Base-by-base conservation (phyloP, 2,888 invertebrate species). In the Phyllotreta striolata region DNA sequence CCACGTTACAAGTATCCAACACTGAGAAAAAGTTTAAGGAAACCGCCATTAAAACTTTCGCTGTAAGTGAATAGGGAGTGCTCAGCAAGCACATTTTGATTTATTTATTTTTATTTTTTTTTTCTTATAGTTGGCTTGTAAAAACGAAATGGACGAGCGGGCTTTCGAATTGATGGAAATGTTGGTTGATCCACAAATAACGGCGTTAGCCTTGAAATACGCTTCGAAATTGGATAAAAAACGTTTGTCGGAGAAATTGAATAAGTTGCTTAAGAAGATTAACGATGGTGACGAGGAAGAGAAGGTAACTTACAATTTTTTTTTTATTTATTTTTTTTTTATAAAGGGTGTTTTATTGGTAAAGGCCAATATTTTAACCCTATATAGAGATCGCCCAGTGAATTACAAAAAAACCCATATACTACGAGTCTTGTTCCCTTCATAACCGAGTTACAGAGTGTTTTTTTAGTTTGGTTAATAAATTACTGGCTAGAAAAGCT, bases 171-270 rank as follows among this genome's bases (percentile, higher is more conserved):
- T 96, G 12, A 91, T 95, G 80, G 90, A 92, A 76, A 84, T 95
- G 72, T 86, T 96, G 75, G 88, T 89, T 14, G 91, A 91, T 74
- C 88, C 89, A 1, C 89, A 91, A 47, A 84, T 95, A 0, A 81
- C 96, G 40, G 91, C 91, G 67, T 83, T 95, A 40, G 95, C 95
- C 0, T 89, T 93, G n/a, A 94, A 93, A 78, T 97, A 96, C 81
- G 93, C 96, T 0, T 88, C 89, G 0, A 89, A 92, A 70, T 83
- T 91, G 8, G 90, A 92, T 24, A 88, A 90, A 72, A 87, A 88
- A 72, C 89, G 91, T 74, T 83, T 97, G 47, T 91, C 92, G 0
- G 92, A 94, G 71, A 91, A 91, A 77, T 83, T 96, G 34, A 84
- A 72, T 59, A 78, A 78, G 47, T 58, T 81, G 13, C 74, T 76